A percentile compares a stretch with the other conserved stretches of the same genome.
phyloP scores from a whole-genome alignment of 2,797 vertebrate genomes.

The Myotis vivesi region DNA sequence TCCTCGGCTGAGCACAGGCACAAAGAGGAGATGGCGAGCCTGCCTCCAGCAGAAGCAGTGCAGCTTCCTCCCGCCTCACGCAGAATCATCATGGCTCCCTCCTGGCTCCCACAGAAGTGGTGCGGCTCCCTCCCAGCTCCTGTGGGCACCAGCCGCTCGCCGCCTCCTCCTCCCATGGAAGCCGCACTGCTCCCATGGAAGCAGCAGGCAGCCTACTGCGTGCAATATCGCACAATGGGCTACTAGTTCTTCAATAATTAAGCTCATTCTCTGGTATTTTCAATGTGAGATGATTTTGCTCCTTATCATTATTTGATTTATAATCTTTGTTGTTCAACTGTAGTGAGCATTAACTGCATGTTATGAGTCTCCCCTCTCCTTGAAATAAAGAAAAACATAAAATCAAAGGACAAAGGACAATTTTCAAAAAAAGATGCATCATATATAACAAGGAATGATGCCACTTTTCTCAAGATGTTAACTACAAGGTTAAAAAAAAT shows the following conservation, averaged over 20 bases:
- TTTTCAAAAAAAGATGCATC: not conserved
- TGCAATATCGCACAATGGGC: too few species aligned
- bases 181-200: too few species aligned
- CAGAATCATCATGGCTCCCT: too few species aligned
- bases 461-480: not conserved
- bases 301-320: not conserved
- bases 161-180: too few species aligned
- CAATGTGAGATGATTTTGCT: not conserved
- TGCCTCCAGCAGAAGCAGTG: too few species aligned
- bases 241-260: not conserved
- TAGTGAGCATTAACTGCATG: not conserved
- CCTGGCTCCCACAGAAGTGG: too few species aligned
- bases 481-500: not conserved
- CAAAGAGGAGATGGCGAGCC: fast-evolving
- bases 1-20: too few species aligned
- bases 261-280: not conserved
- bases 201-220: too few species aligned
- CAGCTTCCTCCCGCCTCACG: too few species aligned
- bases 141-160: fast-evolving
- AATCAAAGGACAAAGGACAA: not conserved
- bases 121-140: too few species aligned
- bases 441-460: not conserved
- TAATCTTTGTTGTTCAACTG: not conserved
- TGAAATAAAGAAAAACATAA: not conserved
- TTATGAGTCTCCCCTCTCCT: not conserved